Percentiles rank a stretch among this genome's conserved stretches.
These are phyloP conservation scores for Ceratotherium simum DNA, from an alignment of 2,113 vertebrate genomes.

Conservation along the genomic window DNA sequence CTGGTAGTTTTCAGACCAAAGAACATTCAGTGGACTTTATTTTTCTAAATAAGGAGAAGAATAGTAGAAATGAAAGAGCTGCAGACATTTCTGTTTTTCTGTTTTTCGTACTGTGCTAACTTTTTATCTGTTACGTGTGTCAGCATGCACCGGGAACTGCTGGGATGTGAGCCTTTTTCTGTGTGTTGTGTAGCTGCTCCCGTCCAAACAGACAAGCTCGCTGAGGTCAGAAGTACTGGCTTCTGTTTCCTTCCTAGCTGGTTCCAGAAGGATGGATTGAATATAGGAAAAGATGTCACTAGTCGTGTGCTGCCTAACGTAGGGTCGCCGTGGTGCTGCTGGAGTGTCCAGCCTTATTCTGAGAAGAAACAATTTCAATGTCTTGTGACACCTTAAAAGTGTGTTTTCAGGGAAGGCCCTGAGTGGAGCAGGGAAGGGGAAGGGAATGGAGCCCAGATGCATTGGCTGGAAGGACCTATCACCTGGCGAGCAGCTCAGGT, in stretches of 20 bases:
- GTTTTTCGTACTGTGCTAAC: fast-evolving
- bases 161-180: neutral
- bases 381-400: neutral
- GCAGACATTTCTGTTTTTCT: neutral
- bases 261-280: fast-evolving
- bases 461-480: neutral
- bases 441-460: neutral
- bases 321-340: neutral
- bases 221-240: fast-evolving
- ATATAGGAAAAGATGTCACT: fast-evolving
- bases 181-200: fast-evolving
- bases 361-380: neutral
- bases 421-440: neutral
- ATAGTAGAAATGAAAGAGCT: neutral
- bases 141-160: fast-evolving
- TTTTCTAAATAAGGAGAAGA: constrained; percentile 32
- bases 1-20: neutral
- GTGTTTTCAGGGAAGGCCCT: neutral
- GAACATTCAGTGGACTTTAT: neutral
- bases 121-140: too few species aligned
- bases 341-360: neutral
- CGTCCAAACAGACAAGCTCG: neutral
- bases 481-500: neutral
- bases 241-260: neutral
- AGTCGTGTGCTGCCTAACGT: fast-evolving